Evolutionary conservation across 2,888 invertebrate species (phyloP), one percentile per base, ranked within the genome.

Genomic region (Campoplex nolae): DNA sequence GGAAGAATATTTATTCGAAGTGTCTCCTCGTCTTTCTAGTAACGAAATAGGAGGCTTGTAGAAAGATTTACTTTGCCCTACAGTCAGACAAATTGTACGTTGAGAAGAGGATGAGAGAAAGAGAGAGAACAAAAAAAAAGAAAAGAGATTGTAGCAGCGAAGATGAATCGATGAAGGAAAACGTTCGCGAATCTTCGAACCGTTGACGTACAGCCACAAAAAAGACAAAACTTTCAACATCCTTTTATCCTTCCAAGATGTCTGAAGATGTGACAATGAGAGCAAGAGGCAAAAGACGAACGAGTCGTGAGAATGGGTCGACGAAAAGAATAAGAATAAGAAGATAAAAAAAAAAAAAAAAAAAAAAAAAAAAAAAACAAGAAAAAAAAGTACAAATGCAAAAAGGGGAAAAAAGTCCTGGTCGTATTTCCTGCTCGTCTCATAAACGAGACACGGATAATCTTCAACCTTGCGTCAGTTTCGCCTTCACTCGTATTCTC

Each of bases 161-260:
- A 86, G 83, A 86, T 78, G 78, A 83, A 86, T 83, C 85, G 85
- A 86, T 79, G 83, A 83, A 75, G 78, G 45, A 35, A 38, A 67
- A 68, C 74, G 68, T 70, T 78, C 75, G 79, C 74, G 28, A 77
- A 77, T 77, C 32, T 67, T 67, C 32, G 67, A 67, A 77, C 9
- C 67, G 65, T 54, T 62, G 77, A 67, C 54, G n/a, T 56, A 23
- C 28, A 42, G 62, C 35, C 11, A 35, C 48, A 42, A 56, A 68
- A 77, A 62, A 75, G 45, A 18, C 45, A 42, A 18, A 45, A 48
- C 38, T 45, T 75, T 42, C 75, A 75, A 75, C 75, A 45, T 75
- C 62, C 45, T 73, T 85, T 71, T 67, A 62, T 48, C 65, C 70
- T 35, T 38, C 45, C n/a, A 62, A 58, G 75, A 42, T 13, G 38